Evolutionary conservation across 2,113 vertebrate genomes (phyloP).

Genomic region (Thymallus thymallus): DNA sequence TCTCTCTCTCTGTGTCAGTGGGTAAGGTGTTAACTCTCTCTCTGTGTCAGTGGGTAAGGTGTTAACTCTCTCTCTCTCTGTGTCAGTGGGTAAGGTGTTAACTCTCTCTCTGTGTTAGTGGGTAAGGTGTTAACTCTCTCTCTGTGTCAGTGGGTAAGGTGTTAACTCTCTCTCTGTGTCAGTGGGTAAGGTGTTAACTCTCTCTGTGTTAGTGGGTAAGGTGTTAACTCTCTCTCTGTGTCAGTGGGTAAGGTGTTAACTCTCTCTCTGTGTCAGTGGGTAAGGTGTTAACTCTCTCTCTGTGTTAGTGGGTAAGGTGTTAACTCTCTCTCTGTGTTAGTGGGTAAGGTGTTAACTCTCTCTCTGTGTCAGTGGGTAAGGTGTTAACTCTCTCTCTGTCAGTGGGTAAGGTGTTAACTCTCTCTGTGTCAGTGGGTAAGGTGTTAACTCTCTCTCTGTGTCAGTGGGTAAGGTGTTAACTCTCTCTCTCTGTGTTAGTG

Average conservation of each 20-base stretch:
- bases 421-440: too few relatives aligned
- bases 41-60: too few relatives aligned
- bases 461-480: neutral
- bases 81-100: too few relatives aligned
- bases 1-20: too few relatives aligned
- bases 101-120: too few relatives aligned
- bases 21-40: too few relatives aligned
- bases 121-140: too few relatives aligned
- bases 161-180: slow-evolving; percentile 11
- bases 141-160: too few relatives aligned
- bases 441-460: too few relatives aligned
- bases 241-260: slow-evolving; percentile 86
- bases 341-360: slow-evolving; percentile 79
- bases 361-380: slow-evolving; percentile 78
- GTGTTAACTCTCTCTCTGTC: slow-evolving; percentile 64
- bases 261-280: slow-evolving; percentile 74
- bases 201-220: too few relatives aligned
- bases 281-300: slow-evolving; percentile 73
- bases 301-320: slow-evolving; percentile 82
- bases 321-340: slow-evolving; percentile 69
- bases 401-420: too few relatives aligned
- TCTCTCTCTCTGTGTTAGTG: slow-evolving; percentile 67
- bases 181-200: slow-evolving; percentile 83
- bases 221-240: slow-evolving; percentile 3
- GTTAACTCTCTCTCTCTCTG: too few relatives aligned